Evolutionary conservation across 2,113 vertebrate species (phyloP).

Genomic region (Pygathrix nemaeus): DNA sequence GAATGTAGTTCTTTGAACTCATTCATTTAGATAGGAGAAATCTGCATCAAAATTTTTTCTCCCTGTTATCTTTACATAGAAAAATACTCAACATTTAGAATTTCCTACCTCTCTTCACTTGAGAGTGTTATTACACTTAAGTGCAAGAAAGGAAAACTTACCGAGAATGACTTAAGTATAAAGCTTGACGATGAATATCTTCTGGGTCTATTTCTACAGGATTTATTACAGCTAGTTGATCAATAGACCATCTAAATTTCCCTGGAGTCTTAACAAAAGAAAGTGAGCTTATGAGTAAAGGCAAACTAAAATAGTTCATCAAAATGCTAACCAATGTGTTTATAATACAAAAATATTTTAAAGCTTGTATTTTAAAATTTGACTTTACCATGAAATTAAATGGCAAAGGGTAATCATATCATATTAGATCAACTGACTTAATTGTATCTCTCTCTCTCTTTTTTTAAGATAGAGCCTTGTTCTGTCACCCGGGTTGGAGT

Average conservation of each 20-base stretch:
- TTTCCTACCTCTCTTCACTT: not conserved
- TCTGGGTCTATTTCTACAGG: slow-evolving; percentile 97
- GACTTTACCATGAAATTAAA: slow-evolving; percentile 50
- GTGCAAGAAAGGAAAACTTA: slow-evolving; percentile 78
- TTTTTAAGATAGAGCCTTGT: too few relatives aligned
- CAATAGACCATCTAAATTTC: slow-evolving; percentile 97
- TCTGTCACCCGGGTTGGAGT: too few relatives aligned
- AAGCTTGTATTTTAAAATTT: not conserved
- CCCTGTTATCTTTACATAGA: not conserved
- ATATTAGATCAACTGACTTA: not conserved
- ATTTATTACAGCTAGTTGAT: slow-evolving; percentile 94
- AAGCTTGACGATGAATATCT: slow-evolving; percentile 94
- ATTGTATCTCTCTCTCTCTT: not conserved
- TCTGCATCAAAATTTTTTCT: not conserved
- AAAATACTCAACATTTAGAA: not conserved
- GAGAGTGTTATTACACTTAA: slow-evolving; percentile 4
- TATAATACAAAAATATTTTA: slow-evolving; percentile 23
- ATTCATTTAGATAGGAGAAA: not conserved
- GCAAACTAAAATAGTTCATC: slow-evolving; percentile 36
- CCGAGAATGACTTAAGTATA: slow-evolving; percentile 94
- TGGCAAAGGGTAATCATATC: slow-evolving; percentile 23
- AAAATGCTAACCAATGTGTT: slow-evolving; percentile 46
- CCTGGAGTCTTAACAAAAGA: slow-evolving; percentile 90
- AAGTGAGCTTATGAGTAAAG: slow-evolving; percentile 48
- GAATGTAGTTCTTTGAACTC: not conserved